These are phyloP conservation scores for Drosophila anomelani DNA, from an alignment of 2,888 invertebrate genomes.

Conservation along the genomic window DNA sequence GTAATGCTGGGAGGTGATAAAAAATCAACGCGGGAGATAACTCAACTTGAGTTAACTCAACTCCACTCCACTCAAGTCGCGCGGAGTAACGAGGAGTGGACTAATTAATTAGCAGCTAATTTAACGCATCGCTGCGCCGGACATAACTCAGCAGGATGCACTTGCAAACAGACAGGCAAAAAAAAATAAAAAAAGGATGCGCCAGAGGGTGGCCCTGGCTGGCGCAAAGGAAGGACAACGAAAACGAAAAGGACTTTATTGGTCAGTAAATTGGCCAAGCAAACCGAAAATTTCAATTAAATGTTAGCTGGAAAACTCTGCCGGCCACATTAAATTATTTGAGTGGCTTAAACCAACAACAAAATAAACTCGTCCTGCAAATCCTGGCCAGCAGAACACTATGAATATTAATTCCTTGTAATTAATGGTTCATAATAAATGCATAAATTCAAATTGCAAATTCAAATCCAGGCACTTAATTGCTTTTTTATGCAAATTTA, in stretches of 20 bases:
- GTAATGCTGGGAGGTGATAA: neutral
- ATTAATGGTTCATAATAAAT: neutral
- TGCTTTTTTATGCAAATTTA: constrained; percentile 1
- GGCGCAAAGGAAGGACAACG: neutral
- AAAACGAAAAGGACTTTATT: neutral
- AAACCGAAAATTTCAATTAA: constrained; percentile 35
- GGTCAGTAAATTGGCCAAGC: constrained; percentile 18
- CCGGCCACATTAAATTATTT: constrained; percentile 9
- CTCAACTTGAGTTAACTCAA: constrained; percentile 25
- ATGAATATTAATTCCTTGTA: constrained; percentile 16
- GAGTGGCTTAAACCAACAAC: constrained; percentile 8
- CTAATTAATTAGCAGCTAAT: constrained; percentile 78
- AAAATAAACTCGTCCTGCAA: constrained; percentile 1
- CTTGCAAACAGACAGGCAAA: constrained; percentile 28
- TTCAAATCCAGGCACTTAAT: constrained; percentile 4
- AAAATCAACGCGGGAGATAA: constrained; percentile 19
- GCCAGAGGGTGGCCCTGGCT: neutral
- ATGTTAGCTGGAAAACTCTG: constrained; percentile 29
- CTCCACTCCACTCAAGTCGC: constrained; percentile 39
- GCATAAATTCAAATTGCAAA: neutral
- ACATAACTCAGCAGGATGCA: constrained; percentile 59
- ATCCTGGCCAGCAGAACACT: constrained; percentile 1
- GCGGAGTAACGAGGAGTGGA: constrained; percentile 36
- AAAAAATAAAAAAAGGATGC: neutral
- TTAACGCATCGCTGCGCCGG: constrained; percentile 67